Evolutionary conservation across 2,113 vertebrate species (phyloP), one percentile per base, ranked within the genome.

Genomic region (Felis chaus): DNA sequence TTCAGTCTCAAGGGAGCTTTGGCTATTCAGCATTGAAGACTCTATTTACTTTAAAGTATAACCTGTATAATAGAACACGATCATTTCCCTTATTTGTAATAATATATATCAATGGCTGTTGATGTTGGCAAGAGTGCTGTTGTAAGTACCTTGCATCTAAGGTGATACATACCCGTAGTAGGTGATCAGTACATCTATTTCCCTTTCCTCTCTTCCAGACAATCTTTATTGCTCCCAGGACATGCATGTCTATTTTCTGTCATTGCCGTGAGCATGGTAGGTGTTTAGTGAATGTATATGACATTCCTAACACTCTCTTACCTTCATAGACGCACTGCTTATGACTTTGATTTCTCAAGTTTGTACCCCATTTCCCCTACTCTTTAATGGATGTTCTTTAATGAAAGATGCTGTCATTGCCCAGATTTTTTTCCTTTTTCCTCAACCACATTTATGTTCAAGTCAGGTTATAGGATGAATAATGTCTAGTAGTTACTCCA

Each of bases 21-120:
- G 66, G 71, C 3, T 76, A 94, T 68, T 91, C 45, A 68, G 41
- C 23, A 25, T 94, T 76, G 94, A 94, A 78, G 73, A 93, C 61
- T 96, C 55, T 80, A 29, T 79, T 97, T 82, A 87, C 86, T 96
- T 92, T 71, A 94, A 66, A 71, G 76, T 84, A 95, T 94, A 48
- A 55, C 9, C 57, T 89, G 48, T 15, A 63, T 19, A 73, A 63
- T 19, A 68, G 73, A 89, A 93, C 68, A 85, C 7, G 74, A 79
- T 2, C 21, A 21, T 68, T 89, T 91, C 21, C 50, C 14, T 63
- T 93, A 73, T 66, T 96, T 78, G 81, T 45, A 55, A 91, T 81
- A 66, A 82, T 93, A 71, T 93, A 2, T 57, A 78, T 55, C 27
- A 45, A 2, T 33, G 31, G 39, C 33, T 93, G 78, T 39, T 84